Percentiles rank a stretch among this genome's conserved stretches.
Conservation (phyloP, 1,140 invertebrate genomes). For the Lanistes nyassanus region DNA sequence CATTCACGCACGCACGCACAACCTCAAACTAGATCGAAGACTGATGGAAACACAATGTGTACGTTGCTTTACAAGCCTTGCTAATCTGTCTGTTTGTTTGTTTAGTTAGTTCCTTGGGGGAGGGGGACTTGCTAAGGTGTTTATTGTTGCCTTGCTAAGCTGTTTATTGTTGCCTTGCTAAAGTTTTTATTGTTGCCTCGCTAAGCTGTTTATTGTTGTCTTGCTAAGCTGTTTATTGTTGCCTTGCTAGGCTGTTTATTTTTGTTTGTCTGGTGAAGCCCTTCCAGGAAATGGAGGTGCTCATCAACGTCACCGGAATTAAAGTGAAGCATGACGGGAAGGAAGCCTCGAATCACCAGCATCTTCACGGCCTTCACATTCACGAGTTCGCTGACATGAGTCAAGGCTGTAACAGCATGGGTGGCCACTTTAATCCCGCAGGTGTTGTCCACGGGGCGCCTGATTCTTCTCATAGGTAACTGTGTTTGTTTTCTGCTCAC, state of each 20-base stretch:
- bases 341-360: not conserved
- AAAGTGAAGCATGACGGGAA: not conserved
- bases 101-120: no score
- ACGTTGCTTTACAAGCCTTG: not conserved
- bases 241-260: no score
- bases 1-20: no score
- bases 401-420: constrained; percentile 42
- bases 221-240: no score
- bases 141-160: no score
- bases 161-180: no score
- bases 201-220: no score
- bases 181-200: no score
- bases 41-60: no score
- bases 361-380: constrained; percentile 61
- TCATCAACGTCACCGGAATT: constrained; percentile 10
- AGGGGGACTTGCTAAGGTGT: no score
- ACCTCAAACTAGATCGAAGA: no score
- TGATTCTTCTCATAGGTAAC: constrained; percentile 22
- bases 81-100: not conserved
- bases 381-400: constrained; percentile 61
- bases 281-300: not conserved
- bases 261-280: no score
- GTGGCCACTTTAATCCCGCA: constrained; percentile 47
- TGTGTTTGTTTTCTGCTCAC: not conserved
- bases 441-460: constrained; percentile 47